Conservation (phyloP, 1,140 invertebrate species). For the Adoxophyes honmai region DNA sequence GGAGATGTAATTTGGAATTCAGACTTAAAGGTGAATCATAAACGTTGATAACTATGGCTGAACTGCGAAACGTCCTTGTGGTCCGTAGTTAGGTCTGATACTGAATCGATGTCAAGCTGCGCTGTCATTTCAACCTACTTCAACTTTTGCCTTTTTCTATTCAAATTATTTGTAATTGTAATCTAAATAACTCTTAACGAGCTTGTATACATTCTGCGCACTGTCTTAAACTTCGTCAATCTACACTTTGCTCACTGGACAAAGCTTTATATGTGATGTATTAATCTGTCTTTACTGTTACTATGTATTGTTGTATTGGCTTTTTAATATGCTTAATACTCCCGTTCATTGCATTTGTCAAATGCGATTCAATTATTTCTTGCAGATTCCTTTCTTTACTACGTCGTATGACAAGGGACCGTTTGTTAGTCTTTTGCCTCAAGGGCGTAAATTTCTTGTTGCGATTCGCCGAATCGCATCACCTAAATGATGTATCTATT, state of each 20-base stretch:
- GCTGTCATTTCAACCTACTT: slow-evolving; percentile 9
- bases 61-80: background rate
- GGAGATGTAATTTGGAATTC: background rate
- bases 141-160: background rate
- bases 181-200: background rate
- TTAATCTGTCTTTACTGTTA: background rate
- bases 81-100: slow-evolving; percentile 4
- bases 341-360: slow-evolving; percentile 1
- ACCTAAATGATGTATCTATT: too few species aligned
- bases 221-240: background rate
- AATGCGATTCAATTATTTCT: background rate
- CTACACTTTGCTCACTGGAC: background rate
- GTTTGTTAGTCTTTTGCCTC: too few species aligned
- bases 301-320: background rate
- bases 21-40: slow-evolving; percentile 25
- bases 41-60: slow-evolving; percentile 15
- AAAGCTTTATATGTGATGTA: slow-evolving; percentile 5
- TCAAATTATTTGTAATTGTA: background rate
- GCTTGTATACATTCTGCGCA: slow-evolving; percentile 4
- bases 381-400: background rate
- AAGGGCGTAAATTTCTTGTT: too few species aligned
- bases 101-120: background rate
- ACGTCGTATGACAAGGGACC: background rate
- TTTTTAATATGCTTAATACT: background rate
- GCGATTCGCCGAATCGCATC: too few species aligned